A percentile compares a stretch with the other conserved stretches of the same genome.
Evolutionary conservation across 2,797 vertebrate genomes (phyloP).

Genomic region (Denticeps clupeoides): DNA sequence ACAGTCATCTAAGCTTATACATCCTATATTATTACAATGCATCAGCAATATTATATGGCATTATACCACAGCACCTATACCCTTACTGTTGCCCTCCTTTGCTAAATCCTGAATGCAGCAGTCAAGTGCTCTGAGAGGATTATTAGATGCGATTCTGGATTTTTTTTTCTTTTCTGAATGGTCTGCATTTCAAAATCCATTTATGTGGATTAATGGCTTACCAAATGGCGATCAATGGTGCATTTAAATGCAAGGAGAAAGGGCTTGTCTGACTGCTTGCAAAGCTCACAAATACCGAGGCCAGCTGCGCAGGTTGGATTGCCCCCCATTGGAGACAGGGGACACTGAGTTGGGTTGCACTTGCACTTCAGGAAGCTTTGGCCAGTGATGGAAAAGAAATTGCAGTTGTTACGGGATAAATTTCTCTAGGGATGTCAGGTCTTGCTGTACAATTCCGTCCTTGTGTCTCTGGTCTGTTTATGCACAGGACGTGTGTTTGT

Average conservation of each 20-base stretch:
- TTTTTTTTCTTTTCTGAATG: slow-evolving; percentile 50
- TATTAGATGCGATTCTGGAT: slow-evolving; percentile 46
- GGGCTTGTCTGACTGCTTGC: slow-evolving; percentile 46
- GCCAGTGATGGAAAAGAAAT: not conserved
- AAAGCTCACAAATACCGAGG: slow-evolving; percentile 50
- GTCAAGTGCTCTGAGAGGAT: slow-evolving; percentile 50
- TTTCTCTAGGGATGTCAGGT: not conserved
- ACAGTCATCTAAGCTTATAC: too few relatives aligned
- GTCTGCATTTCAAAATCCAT: slow-evolving; percentile 61
- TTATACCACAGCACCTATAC: slow-evolving; percentile 1
- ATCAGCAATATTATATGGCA: too few relatives aligned
- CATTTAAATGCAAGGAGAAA: slow-evolving; percentile 48
- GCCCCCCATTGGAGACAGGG: slow-evolving; percentile 5
- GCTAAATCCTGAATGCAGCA: slow-evolving; percentile 46
- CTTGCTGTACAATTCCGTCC: slow-evolving; percentile 12
- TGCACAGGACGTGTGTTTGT: too few relatives aligned
- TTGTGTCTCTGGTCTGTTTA: too few relatives aligned
- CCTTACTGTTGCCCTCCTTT: slow-evolving; percentile 33
- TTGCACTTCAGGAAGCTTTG: not conserved
- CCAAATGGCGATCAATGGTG: slow-evolving; percentile 67
- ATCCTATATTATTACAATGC: too few relatives aligned
- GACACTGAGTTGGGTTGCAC: not conserved
- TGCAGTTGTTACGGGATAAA: not conserved
- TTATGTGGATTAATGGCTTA: slow-evolving; percentile 69
- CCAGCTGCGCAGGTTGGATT: too few relatives aligned